Base-by-base conservation (phyloP, 1,140 invertebrate species). In the Coenobita brevimanus region DNA sequence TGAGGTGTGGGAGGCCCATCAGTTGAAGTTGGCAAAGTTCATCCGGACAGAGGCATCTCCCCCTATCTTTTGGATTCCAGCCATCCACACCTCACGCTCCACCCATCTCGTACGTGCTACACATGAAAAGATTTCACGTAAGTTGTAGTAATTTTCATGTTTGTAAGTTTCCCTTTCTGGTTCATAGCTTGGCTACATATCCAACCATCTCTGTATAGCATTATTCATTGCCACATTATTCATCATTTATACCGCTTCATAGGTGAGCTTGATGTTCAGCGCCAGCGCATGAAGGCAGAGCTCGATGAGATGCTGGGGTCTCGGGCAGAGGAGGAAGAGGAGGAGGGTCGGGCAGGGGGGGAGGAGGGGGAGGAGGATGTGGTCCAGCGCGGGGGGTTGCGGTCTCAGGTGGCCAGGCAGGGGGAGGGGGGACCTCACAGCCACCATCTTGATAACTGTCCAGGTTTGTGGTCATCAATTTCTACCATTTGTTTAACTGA, bases 31-130 rank as follows among this genome's bases (percentile, higher is more conserved):
- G 33, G 93, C 94, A 30, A 95, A 96, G 92, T 98, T 97, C 91
- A 98, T 99, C 90, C 94, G 95, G 92, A 98, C 98, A 0, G 96
- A 96, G 92, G 93, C 96, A 1, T 96, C 97, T 91, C 98, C 98
- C 38, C 94, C 95, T 69, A 94, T 99, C 82, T 98, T 97, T 93
- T 99, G 96, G 93, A 91, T 97, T 91, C 98, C 98, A 10, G 96
- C 96, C 92, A 94, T 94, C 90, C 95, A 94, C 90, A 94, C 93
- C 90, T 92, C 94, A 27, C 93, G 94, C 62, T 94, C 94, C 57
- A 93, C 94, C 89, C 92, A 93, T 86, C 93, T 94, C 67, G 91
- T 95, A 33, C 93, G 93, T 89, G 93, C 94, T 85, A 94, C 94
- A 41, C 92, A 94, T 73, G 94, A 94, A 89, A 92, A 93, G 91